phyloP scores from a whole-genome alignment of 1,140 invertebrate species.

The Anastrepha obliqua region DNA sequence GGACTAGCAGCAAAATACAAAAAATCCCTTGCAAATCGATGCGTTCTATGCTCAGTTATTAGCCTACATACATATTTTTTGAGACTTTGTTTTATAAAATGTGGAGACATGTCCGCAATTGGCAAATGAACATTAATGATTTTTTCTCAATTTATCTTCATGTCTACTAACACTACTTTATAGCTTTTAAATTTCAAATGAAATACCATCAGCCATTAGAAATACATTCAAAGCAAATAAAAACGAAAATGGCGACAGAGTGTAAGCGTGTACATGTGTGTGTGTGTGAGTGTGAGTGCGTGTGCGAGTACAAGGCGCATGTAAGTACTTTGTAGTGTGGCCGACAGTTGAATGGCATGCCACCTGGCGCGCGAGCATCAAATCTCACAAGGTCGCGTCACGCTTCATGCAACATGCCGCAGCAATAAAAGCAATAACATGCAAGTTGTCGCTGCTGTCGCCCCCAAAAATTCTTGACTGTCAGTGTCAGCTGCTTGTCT shows the following conservation, averaged over 20 bases:
- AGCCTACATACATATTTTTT: too few species aligned
- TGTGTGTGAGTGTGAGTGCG: neutral
- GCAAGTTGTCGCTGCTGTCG: neutral
- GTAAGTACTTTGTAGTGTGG: slow-evolving; percentile 14
- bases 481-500: slow-evolving; percentile 47
- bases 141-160: neutral
- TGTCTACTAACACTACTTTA: neutral
- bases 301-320: neutral
- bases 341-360: slow-evolving; percentile 62
- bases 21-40: too few species aligned
- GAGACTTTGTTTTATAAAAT: too few species aligned
- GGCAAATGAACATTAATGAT: neutral
- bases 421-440: slow-evolving; percentile 13
- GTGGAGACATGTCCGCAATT: neutral
- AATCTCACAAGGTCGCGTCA: slow-evolving; percentile 28
- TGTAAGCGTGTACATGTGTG: too few species aligned
- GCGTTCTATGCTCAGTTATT: too few species aligned
- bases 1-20: too few species aligned
- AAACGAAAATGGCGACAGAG: neutral
- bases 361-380: neutral
- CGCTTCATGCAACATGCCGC: neutral
- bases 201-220: neutral
- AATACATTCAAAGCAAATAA: neutral
- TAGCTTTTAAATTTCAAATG: slow-evolving; percentile 18
- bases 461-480: neutral